Evolutionary conservation across 2,888 invertebrate species (phyloP).

Genomic region (Atethmia centrago): DNA sequence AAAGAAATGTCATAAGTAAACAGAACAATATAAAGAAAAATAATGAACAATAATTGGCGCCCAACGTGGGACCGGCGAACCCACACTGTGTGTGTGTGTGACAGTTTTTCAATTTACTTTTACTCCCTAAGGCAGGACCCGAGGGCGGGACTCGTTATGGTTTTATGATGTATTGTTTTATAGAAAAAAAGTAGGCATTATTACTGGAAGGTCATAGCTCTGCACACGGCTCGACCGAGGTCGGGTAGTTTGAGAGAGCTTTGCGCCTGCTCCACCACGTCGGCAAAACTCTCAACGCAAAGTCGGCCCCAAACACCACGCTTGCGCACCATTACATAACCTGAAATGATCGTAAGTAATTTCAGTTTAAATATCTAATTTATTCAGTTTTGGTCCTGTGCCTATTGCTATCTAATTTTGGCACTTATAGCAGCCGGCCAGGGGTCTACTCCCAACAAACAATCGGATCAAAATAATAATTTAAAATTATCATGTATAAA

Average conservation of each 20-base stretch:
- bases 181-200: slow-evolving; percentile 57
- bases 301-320: slow-evolving; percentile 95
- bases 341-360: slow-evolving; percentile 74
- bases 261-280: slow-evolving; percentile 90
- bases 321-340: slow-evolving; percentile 93
- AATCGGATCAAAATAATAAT: too few species aligned
- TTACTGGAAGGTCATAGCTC: slow-evolving; percentile 94
- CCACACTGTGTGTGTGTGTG: background rate
- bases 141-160: background rate
- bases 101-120: slow-evolving; percentile 15
- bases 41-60: slow-evolving; percentile 24
- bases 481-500: too few species aligned
- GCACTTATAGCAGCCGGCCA: background rate
- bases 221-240: slow-evolving; percentile 94
- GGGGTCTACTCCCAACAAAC: background rate
- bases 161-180: slow-evolving; percentile 6
- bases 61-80: slow-evolving; percentile 24
- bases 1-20: background rate
- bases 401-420: background rate
- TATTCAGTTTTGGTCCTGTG: background rate
- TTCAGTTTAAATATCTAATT: background rate
- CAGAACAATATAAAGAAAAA: background rate
- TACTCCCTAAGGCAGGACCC: background rate
- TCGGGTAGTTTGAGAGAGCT: slow-evolving; percentile 92
- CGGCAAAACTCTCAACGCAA: slow-evolving; percentile 93